These are phyloP conservation scores for Osmerus mordax DNA, from an alignment of 2,113 vertebrate species.

Conservation along the genomic window DNA sequence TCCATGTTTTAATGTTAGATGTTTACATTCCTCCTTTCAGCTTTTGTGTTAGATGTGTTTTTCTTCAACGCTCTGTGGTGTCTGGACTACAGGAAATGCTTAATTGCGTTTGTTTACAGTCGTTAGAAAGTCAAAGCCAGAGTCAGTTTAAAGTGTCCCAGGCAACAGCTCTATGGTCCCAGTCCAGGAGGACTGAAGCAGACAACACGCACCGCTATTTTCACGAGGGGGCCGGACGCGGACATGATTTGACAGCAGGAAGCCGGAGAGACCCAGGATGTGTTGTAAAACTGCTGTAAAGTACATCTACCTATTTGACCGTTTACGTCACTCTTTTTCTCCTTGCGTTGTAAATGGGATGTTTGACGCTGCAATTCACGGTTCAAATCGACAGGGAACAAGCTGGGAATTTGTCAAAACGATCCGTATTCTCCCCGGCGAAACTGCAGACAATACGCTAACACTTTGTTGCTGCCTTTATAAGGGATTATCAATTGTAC, in stretches of 20 bases:
- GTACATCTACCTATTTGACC: slow-evolving; percentile 38
- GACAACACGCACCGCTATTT: slow-evolving; percentile 22
- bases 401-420: no score
- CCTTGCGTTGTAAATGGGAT: slow-evolving; percentile 22
- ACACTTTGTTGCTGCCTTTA: neutral
- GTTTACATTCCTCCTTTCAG: no score
- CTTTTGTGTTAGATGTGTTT: no score
- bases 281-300: slow-evolving; percentile 49
- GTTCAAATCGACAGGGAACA: neutral
- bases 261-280: slow-evolving; percentile 35
- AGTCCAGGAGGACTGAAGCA: neutral
- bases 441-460: no score
- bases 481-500: no score
- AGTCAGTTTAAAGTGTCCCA: slow-evolving; percentile 44
- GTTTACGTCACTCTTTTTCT: slow-evolving; percentile 34
- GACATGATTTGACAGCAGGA: slow-evolving; percentile 28
- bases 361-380: slow-evolving; percentile 53
- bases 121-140: slow-evolving; percentile 51
- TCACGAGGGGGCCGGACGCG: slow-evolving; percentile 26
- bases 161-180: neutral
- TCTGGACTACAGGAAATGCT: slow-evolving; percentile 74
- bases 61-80: slow-evolving; percentile 40
- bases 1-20: no score
- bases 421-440: no score
- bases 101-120: slow-evolving; percentile 67